Base-by-base conservation (phyloP, 2,797 vertebrate genomes). In the Microctenopoma lineatum region DNA sequence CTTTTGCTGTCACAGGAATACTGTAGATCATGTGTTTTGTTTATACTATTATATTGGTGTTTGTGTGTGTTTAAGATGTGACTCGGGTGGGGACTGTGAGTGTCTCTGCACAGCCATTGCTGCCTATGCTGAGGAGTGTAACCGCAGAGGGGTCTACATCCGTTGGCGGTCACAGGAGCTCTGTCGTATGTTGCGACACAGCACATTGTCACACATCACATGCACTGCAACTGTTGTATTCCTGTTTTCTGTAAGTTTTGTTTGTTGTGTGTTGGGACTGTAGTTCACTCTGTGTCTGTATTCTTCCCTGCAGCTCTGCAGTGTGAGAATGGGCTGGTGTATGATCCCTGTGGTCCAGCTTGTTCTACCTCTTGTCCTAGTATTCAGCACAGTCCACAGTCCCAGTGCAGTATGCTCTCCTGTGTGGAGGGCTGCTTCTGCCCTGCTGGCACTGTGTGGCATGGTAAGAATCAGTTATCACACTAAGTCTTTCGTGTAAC, bases 391-490 rank as follows among this genome's bases (percentile, higher is more conserved):
- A 92, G 83, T 42, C 81, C 87, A 0, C 84, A 91, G 0, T 91
- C 93, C 32, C 91, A 86, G 70, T 97, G 96, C 46, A 78, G 42
- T 0, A 50, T 70, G 1, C 65, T 95, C 0, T 85, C 94, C 46
- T 97, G 97, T 38, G 89, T 96, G 69, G 96, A 98, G 80, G 96
- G 96, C 50, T 98, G 96, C 70, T 97, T 97, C 92, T 98, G 96
- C 57, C 95, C 96, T 0, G 7, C 81, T 0, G 95, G 95, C 38
- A 93, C 81, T 0, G 83, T 98, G 32, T 86, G 77, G 50, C 92
- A 96, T 0, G 94, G 97, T 97, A 65, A 86, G 87, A 48, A 15
- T 42, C 8, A 41, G 48, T 61, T 15, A 48, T 39, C 36, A 66
- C 59, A 56, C 13, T 61, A 36, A 4, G 27, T 29, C n/a, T 39